Conservation (phyloP, 1,140 invertebrate genomes). For the Achroia grisella region DNA sequence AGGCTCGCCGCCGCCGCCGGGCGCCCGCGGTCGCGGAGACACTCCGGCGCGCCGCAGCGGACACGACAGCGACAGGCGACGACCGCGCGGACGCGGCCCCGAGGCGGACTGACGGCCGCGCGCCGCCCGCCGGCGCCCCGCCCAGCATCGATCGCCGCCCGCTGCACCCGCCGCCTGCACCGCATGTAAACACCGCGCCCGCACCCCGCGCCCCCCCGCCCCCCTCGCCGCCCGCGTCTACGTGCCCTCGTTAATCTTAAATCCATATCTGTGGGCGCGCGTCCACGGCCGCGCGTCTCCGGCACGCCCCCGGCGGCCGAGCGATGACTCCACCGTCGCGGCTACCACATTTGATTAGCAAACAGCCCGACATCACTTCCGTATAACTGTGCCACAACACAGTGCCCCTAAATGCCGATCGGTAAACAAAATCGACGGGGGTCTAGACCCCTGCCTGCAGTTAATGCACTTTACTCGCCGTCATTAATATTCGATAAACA, state of each 20-base stretch:
- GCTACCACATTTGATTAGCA: neutral
- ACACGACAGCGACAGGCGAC: constrained; percentile 29
- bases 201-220: neutral
- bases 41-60: constrained; percentile 44
- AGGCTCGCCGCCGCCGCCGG: constrained; percentile 58
- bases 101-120: constrained; percentile 45
- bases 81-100: constrained; percentile 55
- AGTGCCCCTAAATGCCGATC: too few species aligned
- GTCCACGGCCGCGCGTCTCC: constrained; percentile 9
- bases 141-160: constrained; percentile 51
- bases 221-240: neutral
- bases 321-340: neutral
- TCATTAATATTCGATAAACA: neutral
- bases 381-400: too few species aligned
- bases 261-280: constrained; percentile 62
- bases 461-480: neutral
- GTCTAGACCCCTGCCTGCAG: neutral
- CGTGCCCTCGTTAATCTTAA: constrained; percentile 67
- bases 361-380: constrained; percentile 1
- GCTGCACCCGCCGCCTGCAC: constrained; percentile 35
- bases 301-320: constrained; percentile 16
- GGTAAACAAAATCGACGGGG: neutral
- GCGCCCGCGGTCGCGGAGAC: constrained; percentile 43
- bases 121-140: constrained; percentile 30
- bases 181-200: too few species aligned